Evolutionary conservation across 2,797 vertebrate species (phyloP).

Genomic region (Peromyscus nudipes): DNA sequence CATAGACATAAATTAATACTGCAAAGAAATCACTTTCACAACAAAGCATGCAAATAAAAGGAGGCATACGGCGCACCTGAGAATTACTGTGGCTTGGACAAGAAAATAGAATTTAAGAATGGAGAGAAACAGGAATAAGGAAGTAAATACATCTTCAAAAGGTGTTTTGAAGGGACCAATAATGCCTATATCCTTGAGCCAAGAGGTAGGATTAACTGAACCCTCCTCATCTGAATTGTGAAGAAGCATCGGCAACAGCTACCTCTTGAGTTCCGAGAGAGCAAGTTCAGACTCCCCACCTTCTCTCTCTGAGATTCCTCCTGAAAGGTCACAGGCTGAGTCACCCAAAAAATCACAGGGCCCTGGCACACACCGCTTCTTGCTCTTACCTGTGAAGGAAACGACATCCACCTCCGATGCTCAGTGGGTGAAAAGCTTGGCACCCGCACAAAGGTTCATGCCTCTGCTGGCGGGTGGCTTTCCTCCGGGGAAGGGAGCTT

Average conservation of each 20-base stretch:
- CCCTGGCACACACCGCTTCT: background rate
- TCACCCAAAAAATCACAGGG: constrained; percentile 57
- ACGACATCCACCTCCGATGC: constrained; percentile 14
- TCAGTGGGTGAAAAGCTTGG: constrained; percentile 54
- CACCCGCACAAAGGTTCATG: background rate
- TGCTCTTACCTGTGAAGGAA: constrained; percentile 41
- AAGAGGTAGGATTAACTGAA: background rate
- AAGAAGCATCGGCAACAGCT: background rate
- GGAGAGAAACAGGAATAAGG: background rate
- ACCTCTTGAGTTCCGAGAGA: background rate
- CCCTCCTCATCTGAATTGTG: background rate
- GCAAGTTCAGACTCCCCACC: background rate
- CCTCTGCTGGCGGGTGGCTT: background rate
- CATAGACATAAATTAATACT: background rate
- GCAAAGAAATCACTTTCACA: constrained; percentile 22
- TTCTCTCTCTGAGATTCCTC: background rate
- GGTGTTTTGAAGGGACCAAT: background rate
- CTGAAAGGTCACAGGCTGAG: constrained; percentile 59
- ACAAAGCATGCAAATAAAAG: constrained; percentile 51
- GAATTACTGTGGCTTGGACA: constrained; percentile 14
- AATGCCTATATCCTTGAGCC: background rate
- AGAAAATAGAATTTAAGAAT: background rate
- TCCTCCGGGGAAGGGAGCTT: background rate
- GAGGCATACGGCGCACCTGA: background rate
- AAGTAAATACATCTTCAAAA: constrained; percentile 8